A percentile compares a stretch with the other conserved stretches of the same genome.
Evolutionary conservation across 2,888 invertebrate species (phyloP).

Genomic region (Sussaba pulchella): DNA sequence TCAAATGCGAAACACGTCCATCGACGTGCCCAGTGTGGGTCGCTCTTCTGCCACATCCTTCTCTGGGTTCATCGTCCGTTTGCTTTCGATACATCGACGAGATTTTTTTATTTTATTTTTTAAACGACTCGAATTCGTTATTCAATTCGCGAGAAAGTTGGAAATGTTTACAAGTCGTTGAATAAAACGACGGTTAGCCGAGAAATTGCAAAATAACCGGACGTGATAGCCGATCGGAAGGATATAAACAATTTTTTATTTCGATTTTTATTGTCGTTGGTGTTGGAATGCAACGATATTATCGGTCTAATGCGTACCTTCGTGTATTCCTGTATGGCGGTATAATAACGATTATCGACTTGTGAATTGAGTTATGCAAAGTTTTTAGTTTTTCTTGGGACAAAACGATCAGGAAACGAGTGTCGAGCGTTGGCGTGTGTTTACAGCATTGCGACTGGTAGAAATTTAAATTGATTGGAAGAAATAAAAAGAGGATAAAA

Average conservation of each 20-base stretch:
- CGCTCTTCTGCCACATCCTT: constrained; percentile 9
- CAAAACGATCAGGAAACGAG: constrained; percentile 58
- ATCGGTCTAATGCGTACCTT: constrained; percentile 43
- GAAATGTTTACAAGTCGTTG: neutral
- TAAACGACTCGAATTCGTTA: constrained; percentile 2
- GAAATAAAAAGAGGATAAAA: constrained; percentile 5
- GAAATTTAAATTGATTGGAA: too few relatives aligned
- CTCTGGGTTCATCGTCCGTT: constrained; percentile 37
- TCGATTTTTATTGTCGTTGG: neutral
- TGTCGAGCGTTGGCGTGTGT: constrained; percentile 11
- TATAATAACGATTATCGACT: constrained; percentile 59
- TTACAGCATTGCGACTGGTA: constrained; percentile 1
- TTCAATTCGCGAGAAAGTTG: neutral
- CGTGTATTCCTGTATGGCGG: constrained; percentile 39
- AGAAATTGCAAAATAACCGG: neutral
- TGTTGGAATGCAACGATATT: constrained; percentile 29
- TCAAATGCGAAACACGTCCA: constrained; percentile 44
- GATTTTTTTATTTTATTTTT: too few relatives aligned
- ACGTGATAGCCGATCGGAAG: neutral
- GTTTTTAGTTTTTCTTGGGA: constrained; percentile 37
- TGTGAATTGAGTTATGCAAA: constrained; percentile 58
- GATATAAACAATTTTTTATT: neutral
- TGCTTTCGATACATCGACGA: neutral
- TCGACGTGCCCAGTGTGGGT: constrained; percentile 12
- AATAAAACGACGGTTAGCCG: neutral